Conservation (phyloP, 2,113 vertebrate genomes). For the Anhinga anhinga region DNA sequence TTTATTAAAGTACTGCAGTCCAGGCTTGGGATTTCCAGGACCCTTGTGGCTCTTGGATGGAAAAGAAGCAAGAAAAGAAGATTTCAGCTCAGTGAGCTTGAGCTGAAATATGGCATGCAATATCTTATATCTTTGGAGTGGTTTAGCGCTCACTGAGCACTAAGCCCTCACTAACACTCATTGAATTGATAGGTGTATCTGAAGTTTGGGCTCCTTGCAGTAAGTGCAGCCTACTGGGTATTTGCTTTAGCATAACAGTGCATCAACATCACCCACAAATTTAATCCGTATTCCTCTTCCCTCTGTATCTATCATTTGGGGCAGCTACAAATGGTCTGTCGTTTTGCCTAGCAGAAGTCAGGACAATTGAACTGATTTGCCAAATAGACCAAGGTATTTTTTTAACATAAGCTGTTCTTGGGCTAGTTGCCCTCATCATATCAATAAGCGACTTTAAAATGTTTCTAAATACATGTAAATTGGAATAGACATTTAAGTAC, state of each 20-base stretch:
- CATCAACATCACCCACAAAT: neutral
- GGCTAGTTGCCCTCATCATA: neutral
- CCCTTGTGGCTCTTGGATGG: neutral
- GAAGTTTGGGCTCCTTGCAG: neutral
- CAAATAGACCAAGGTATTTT: neutral
- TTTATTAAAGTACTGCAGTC: neutral
- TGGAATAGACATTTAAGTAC: neutral
- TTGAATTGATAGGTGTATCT: neutral
- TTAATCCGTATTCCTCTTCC: neutral
- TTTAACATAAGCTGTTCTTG: neutral
- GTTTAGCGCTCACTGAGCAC: neutral
- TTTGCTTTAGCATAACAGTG: neutral
- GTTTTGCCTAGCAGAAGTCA: neutral
- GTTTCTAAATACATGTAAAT: neutral
- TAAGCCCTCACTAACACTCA: neutral
- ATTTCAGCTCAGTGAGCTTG: neutral
- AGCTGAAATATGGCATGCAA: neutral
- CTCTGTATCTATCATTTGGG: accelerated
- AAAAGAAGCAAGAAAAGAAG: neutral
- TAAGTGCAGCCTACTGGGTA: neutral
- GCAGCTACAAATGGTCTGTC: neutral
- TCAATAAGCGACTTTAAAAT: neutral
- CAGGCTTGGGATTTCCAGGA: neutral
- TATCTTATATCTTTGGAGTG: neutral
- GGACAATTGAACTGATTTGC: neutral